Percentiles rank a stretch among this genome's conserved stretches.
Evolutionary conservation across 2,888 invertebrate genomes (phyloP).

Genomic region (Dolichopus griseipennis): DNA sequence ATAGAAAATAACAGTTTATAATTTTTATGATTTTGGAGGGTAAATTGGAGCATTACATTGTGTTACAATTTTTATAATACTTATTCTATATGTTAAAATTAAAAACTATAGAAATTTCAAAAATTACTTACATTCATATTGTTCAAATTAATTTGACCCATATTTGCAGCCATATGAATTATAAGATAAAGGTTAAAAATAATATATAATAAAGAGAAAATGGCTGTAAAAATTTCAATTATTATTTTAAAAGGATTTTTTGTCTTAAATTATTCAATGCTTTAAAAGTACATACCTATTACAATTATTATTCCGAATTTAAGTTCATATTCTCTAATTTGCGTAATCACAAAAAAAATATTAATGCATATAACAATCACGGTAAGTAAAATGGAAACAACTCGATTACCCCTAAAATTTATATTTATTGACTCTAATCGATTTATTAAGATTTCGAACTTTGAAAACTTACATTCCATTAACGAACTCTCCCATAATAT

Average conservation of each 20-base stretch:
- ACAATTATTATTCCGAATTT: conserved; percentile 44
- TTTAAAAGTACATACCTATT: conserved; percentile 36
- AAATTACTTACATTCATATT: conserved; percentile 44
- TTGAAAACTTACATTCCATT: conserved; percentile 59
- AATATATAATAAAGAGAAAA: conserved; percentile 54
- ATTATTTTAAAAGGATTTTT: background rate
- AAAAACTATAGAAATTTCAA: too few species aligned
- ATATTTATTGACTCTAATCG: background rate
- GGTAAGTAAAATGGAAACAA: conserved; percentile 57
- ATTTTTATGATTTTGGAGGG: too few species aligned
- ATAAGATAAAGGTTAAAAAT: conserved; percentile 57
- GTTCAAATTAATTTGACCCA: conserved; percentile 51
- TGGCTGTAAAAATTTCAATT: conserved; percentile 24
- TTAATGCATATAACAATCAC: conserved; percentile 68
- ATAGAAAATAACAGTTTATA: too few species aligned
- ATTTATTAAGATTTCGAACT: conserved; percentile 7
- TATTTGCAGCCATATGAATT: conserved; percentile 44
- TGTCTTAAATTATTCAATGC: background rate
- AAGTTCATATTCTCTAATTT: conserved; percentile 46
- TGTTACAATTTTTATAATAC: too few species aligned
- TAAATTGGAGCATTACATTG: too few species aligned
- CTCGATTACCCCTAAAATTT: conserved; percentile 56
- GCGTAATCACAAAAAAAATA: conserved; percentile 63
- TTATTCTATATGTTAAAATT: too few species aligned
- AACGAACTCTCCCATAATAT: conserved; percentile 76